A percentile compares a stretch with the other conserved stretches of the same genome.
Conservation (phyloP, 2,113 vertebrate genomes). For the Falcunculus frontatus region DNA sequence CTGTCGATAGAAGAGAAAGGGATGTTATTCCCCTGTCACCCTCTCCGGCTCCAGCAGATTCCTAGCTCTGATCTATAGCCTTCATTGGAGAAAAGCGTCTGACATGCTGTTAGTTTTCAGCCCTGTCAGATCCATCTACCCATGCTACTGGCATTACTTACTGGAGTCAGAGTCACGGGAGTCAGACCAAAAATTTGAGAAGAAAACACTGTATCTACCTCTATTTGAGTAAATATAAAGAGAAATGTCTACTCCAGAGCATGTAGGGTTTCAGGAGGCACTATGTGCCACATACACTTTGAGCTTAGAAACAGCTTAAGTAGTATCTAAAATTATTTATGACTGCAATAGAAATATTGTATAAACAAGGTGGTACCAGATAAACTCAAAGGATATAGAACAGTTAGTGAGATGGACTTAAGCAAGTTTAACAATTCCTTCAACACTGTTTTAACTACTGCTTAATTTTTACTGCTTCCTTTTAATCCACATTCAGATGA, state of each 20-base stretch:
- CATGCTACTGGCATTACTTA: constrained; percentile 67
- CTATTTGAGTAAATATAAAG: not conserved
- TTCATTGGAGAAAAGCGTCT: constrained; percentile 76
- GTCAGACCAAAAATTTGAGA: constrained; percentile 58
- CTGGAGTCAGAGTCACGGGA: constrained; percentile 70
- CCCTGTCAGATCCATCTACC: constrained; percentile 76
- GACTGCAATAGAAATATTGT: not conserved
- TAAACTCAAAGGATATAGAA: not conserved
- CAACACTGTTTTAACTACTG: not conserved
- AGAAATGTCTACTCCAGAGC: not conserved
- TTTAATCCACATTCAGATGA: not conserved
- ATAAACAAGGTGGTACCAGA: not conserved
- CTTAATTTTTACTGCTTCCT: not conserved
- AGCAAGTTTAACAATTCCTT: not conserved
- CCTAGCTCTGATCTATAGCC: constrained; percentile 91
- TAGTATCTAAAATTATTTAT: not conserved
- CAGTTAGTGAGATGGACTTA: not conserved
- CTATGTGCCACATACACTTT: rapidly evolving
- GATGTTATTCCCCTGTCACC: constrained; percentile 99
- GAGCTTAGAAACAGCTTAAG: not conserved
- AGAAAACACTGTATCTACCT: constrained; percentile 15
- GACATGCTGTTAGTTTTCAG: constrained; percentile 74
- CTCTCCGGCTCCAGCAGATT: constrained; percentile 84
- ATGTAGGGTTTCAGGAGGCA: not conserved
- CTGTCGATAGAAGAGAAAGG: constrained; percentile 99